Conservation (phyloP, 2,113 vertebrate species). For the Halichoeres trimaculatus region DNA sequence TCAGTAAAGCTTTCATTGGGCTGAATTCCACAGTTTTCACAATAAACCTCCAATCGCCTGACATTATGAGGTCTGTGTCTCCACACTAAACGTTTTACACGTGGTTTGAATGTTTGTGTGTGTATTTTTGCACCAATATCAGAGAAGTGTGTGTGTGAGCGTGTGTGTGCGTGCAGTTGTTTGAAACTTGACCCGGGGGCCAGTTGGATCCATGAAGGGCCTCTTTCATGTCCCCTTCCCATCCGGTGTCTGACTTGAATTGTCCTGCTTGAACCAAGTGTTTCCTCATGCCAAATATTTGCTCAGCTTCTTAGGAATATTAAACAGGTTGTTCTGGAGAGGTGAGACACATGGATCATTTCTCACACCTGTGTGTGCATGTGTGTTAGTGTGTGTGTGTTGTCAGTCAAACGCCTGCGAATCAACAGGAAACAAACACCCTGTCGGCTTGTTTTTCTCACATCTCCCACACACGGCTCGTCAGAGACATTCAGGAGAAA, state of each 20-base stretch:
- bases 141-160: conserved; percentile 17
- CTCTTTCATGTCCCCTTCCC: conserved; percentile 74
- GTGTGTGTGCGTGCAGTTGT: conserved; percentile 42
- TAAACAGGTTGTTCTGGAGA: conserved; percentile 52
- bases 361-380: conserved; percentile 20
- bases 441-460: conserved; percentile 35
- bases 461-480: conserved; percentile 14
- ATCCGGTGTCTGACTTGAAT: conserved; percentile 68
- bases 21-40: conserved; percentile 70
- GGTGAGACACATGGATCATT: conserved; percentile 6
- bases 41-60: conserved; percentile 56
- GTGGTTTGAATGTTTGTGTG: conserved; percentile 24
- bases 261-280: conserved; percentile 68
- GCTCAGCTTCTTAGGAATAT: conserved; percentile 68
- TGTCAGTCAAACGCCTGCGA: conserved; percentile 55
- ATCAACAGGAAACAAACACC: conserved; percentile 34
- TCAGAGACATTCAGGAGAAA: conserved; percentile 27
- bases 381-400: no score
- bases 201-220: conserved; percentile 70
- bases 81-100: conserved; percentile 56
- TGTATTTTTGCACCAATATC: conserved; percentile 14
- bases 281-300: conserved; percentile 80
- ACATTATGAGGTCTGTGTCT: conserved; percentile 31
- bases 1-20: conserved; percentile 73
- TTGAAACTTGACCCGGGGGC: conserved; percentile 70